phyloP scores from a whole-genome alignment of 1,140 invertebrate genomes.

The Marisa cornuarietis region DNA sequence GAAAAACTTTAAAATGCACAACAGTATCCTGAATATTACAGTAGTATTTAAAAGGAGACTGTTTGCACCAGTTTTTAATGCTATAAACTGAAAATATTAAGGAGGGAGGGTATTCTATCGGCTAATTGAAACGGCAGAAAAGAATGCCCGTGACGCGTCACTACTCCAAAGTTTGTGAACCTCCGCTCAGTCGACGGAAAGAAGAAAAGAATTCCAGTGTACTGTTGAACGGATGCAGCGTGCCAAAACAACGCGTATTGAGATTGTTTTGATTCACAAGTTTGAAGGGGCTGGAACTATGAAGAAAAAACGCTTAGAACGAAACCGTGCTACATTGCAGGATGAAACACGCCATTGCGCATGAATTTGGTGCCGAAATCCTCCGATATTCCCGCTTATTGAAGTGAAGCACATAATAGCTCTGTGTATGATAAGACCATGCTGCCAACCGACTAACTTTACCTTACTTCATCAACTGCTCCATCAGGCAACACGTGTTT shows the following conservation, averaged over 20 bases:
- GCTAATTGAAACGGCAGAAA: conserved; percentile 63
- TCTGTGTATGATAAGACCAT: conserved; percentile 63
- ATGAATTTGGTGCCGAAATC: conserved; percentile 50
- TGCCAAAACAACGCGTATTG: conserved; percentile 31
- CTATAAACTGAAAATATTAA: background rate
- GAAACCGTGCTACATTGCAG: conserved; percentile 22
- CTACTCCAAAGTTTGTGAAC: conserved; percentile 49
- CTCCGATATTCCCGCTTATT: conserved; percentile 63
- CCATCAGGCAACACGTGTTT: conserved; percentile 53
- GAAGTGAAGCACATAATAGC: conserved; percentile 62
- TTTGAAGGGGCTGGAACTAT: conserved; percentile 17
- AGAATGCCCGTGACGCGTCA: conserved; percentile 63
- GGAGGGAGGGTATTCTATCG: conserved; percentile 40
- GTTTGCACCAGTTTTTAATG: background rate
- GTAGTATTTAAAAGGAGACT: background rate
- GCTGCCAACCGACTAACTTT: conserved; percentile 59
- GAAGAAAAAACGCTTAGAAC: conserved; percentile 17
- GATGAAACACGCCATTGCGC: conserved; percentile 42
- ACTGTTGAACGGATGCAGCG: conserved; percentile 33
- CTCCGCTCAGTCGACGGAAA: conserved; percentile 55
- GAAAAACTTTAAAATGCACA: background rate
- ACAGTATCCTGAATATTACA: background rate
- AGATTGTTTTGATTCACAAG: conserved; percentile 30
- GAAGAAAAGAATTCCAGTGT: conserved; percentile 57
- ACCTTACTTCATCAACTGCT: conserved; percentile 41